Evolutionary conservation across 1,140 invertebrate genomes (phyloP), one percentile per base, ranked within the genome.

Genomic region (Drosophila watanabei): DNA sequence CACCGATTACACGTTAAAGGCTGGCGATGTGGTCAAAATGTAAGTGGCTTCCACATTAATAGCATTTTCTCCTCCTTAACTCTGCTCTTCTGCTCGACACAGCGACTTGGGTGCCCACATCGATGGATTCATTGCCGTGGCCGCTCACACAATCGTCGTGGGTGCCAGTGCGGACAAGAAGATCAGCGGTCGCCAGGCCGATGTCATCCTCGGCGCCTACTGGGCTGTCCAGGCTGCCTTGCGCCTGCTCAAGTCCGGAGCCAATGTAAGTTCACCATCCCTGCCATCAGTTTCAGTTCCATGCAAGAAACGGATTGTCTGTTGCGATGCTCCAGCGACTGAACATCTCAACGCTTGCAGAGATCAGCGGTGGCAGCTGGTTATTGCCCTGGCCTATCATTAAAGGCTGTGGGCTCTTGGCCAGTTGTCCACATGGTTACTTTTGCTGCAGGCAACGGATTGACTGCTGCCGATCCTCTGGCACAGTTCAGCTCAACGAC

Each of bases 111-210:
- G 99, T 80, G 98, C 98, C 72, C 99, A 99, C 94, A 96, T 99
- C 90, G 99, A 99, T 96, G 99, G 99, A 32, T 99, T 99, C 92
- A 99, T 99, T 93, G 99, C 99, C 61, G 98, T 99, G 58, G 98
- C 98, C 32, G 99, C 98, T 43, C 99, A 99, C 93, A 99, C 98
- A 14, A 94, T 99, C 75, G 96, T 99, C 68, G 96, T 99, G 82
- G 98, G 98, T 64, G 96, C 97, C 58, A 95, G 95, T 32, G 86
- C 94, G 49, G 95, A 95, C 63, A 95, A 95, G 60, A 97, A 97
- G 92, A 95, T 97, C 41, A 97, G 94, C 54, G 99, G 98, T 8
- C 95, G 97, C 71, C 97, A 97, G 93, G 99, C 99, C 63, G 98
- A 99, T 95, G 98, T 98, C 35, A 96, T 99, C 54, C 94, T 99